Conservation (phyloP, 2,888 invertebrate genomes). For the Eilema depressum region DNA sequence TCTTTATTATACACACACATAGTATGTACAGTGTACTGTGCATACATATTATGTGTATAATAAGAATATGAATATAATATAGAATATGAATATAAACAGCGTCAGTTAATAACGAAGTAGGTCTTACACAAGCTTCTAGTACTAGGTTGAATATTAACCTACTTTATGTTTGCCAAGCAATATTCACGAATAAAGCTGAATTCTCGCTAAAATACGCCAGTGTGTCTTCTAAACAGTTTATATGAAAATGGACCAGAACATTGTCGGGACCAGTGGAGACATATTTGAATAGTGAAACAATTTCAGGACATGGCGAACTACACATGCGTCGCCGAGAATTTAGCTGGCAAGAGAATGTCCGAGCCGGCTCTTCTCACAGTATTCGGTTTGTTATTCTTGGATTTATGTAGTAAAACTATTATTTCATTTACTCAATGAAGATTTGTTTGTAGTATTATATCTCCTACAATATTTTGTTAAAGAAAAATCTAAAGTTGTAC, state of each 20-base stretch:
- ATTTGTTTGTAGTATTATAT: not conserved
- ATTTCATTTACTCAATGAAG: not conserved
- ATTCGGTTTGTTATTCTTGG: constrained; percentile 91
- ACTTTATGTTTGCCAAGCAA: not conserved
- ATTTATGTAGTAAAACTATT: not conserved
- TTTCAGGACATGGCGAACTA: constrained; percentile 96
- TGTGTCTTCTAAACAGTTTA: constrained; percentile 4
- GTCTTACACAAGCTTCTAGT: too few species aligned
- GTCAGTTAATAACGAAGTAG: not conserved
- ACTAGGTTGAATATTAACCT: not conserved
- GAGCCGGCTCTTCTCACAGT: constrained; percentile 95
- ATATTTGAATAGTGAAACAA: constrained; percentile 49
- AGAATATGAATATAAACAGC: not conserved
- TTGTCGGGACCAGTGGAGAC: constrained; percentile 33
- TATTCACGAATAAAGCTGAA: not conserved
- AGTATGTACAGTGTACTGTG: too few species aligned
- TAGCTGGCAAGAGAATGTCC: constrained; percentile 94
- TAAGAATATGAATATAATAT: too few species aligned
- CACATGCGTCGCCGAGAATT: constrained; percentile 97
- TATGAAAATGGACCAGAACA: constrained; percentile 5
- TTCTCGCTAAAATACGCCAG: not conserved
- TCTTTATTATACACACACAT: too few species aligned
- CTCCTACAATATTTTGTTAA: too few species aligned
- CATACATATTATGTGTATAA: too few species aligned
- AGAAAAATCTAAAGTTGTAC: too few species aligned